Evolutionary conservation across 1,140 invertebrate species (phyloP), one percentile per base, ranked within the genome.

Genomic region (Teleopsis dalmanni): DNA sequence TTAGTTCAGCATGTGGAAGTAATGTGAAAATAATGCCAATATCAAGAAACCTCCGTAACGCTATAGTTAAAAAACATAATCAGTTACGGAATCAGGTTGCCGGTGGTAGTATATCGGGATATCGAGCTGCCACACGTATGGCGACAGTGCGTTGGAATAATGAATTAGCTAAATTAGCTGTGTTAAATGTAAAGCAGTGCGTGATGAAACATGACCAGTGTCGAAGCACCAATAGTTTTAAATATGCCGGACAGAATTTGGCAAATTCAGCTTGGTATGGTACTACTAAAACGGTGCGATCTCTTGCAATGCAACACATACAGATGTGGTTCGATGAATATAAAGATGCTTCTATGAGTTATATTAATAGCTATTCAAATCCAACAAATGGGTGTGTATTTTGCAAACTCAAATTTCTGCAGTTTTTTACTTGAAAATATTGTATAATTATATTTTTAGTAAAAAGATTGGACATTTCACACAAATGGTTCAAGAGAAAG

Each of bases 391-490:
- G 22, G 21, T 36, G 29, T n/a, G 31, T 13, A 29, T 34, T n/a
- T 5, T 22, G 18, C 21, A 5, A 29, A 9, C 18, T 19, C 7
- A 22, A 4, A 19, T 1, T n/a, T n/a, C n/a, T n/a, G n/a, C n/a
- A n/a, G n/a, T n/a, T n/a, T n/a, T n/a, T n/a, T n/a, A n/a, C n/a
- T 31, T 38, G 19, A 1, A 7, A 41, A 5, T 14, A 16, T 22
- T 3, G 11, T 31, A 21, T 47, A 25, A 35, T 35, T n/a, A 35
- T 19, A 10, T 46, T 50, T 50, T 22, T 29, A 67, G 64, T 7
- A 67, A 66, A 42, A 60, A 59, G 35, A 65, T 68, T 27, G 65
- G 65, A 0, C 65, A 68, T 37, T 68, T 66, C 14, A 65, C 62
- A 0, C 21, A 58, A 19, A 38, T 68, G 7, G 64, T 66, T 3